Conservation (phyloP, 2,797 vertebrate genomes). For the Brotula barbata region DNA sequence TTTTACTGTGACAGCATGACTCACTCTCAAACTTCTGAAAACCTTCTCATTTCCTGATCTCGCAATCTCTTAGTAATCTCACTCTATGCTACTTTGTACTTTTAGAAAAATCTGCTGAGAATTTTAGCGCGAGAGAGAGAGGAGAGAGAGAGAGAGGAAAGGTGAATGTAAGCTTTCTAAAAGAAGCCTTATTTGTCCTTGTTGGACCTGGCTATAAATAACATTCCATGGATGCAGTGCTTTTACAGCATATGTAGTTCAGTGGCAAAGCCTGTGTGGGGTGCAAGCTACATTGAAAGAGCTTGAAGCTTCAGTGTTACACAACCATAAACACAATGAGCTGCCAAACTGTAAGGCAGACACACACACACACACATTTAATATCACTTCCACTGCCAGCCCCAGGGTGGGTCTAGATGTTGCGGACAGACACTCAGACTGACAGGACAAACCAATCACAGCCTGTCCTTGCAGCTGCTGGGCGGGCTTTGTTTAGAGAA, state of each 20-base stretch:
- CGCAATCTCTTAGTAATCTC: slow-evolving; percentile 9
- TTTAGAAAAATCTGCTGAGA: slow-evolving; percentile 24
- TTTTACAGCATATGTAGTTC: slow-evolving; percentile 50
- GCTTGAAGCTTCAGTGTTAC: slow-evolving; percentile 36
- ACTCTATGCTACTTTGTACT: slow-evolving; percentile 27
- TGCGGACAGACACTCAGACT: slow-evolving; percentile 37
- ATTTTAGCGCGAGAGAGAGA: too few species aligned
- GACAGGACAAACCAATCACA: slow-evolving; percentile 56
- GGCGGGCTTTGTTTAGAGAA: slow-evolving; percentile 25
- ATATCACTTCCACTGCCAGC: slow-evolving; percentile 32
- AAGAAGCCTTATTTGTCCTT: slow-evolving; percentile 54
- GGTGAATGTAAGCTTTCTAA: slow-evolving; percentile 29
- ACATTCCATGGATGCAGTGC: slow-evolving; percentile 62
- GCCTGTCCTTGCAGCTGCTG: slow-evolving; percentile 48
- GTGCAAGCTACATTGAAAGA: slow-evolving; percentile 47
- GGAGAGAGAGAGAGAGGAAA: slow-evolving; percentile 18
- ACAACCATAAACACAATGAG: slow-evolving; percentile 37
- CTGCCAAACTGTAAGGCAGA: slow-evolving; percentile 21
- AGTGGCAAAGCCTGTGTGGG: slow-evolving; percentile 36
- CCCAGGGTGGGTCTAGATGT: slow-evolving; percentile 33
- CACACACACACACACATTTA: slow-evolving; percentile 24
- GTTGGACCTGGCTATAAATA: slow-evolving; percentile 68
- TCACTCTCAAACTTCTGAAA: slow-evolving; percentile 46
- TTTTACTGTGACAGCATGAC: slow-evolving; percentile 50
- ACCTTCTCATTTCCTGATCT: slow-evolving; percentile 26